Conservation (phyloP, 2,113 vertebrate species). For the Lepus americanus region DNA sequence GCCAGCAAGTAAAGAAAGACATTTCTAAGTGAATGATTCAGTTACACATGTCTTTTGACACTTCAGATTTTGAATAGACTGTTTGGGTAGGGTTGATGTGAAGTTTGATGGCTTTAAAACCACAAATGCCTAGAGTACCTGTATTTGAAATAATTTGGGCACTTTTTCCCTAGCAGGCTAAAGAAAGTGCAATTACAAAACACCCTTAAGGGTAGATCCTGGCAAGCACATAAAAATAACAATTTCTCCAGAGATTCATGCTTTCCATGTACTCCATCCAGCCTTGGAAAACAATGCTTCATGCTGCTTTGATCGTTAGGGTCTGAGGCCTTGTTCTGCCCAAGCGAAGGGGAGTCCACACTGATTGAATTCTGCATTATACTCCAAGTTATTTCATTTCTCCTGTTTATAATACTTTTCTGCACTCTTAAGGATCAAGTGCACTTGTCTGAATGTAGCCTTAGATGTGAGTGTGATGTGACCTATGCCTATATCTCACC, state of each 20-base stretch:
- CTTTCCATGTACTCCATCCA: not conserved
- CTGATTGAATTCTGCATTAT: not conserved
- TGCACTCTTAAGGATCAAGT: not conserved
- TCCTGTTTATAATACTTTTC: not conserved
- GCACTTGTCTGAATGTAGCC: not conserved
- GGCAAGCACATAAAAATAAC: constrained; percentile 61
- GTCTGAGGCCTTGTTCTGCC: not conserved
- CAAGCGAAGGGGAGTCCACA: not conserved
- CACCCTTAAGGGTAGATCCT: constrained; percentile 36
- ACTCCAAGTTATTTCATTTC: not conserved
- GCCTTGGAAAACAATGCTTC: not conserved
- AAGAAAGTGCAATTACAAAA: constrained; percentile 64
- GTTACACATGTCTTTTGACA: constrained; percentile 66
- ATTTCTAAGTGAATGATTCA: constrained; percentile 60
- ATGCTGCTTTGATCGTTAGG: not conserved
- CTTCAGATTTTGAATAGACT: constrained; percentile 15
- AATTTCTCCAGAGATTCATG: constrained; percentile 38
- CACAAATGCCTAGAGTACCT: constrained; percentile 40
- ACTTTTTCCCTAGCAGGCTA: constrained; percentile 25
- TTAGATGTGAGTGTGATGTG: not conserved
- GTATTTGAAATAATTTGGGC: constrained; percentile 57
- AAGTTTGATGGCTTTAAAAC: constrained; percentile 65
- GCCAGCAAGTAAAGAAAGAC: constrained; percentile 72
- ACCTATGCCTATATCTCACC: accelerated
- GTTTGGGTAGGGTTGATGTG: constrained; percentile 47